Base-by-base conservation (phyloP, 2,113 vertebrate species). In the Balaenoptera acutorostrata region DNA sequence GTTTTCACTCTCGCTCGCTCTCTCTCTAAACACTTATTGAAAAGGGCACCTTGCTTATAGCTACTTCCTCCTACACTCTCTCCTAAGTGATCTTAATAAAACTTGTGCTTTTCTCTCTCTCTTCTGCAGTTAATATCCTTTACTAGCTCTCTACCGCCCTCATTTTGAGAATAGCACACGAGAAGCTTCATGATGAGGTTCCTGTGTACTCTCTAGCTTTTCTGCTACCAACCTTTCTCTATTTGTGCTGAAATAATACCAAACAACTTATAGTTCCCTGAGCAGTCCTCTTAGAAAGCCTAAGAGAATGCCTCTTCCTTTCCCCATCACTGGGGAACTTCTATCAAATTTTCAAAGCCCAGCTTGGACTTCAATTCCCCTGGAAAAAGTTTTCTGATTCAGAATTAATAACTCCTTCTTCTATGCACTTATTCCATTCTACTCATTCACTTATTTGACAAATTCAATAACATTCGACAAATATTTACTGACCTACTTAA, bases 331-430 rank as follows among this genome's bases (percentile, higher is more conserved):
- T 93, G 31, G 39, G 83, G 23, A 93, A 44, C 5, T 44, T 21
- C 39, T 86, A 36, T 83, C n/a, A 39, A 94, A 41, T 96, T 94
- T 94, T 94, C 39, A 91, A 92, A 96, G n/a, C 69, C 66, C 8
- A n/a, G 15, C 20, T 75, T 92, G 63, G 64, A 57, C 33, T 89
- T 96, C 6, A 25, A n/a, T 91, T 83, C 77, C 29, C 14, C 61
- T 69, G 49, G 44, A 71, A 87, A 82, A 90, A 64, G 15, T 57
- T 96, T 21, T 5, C 44, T 59, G 27, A 55, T 33, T 71, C 57
- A 80, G 17, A 81, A 15, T 89, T 63, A 89, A 90, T 88, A 75
- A 75, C 59, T 81, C 25, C 9, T 49, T 84, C 17, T 80, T 88
- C 23, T 46, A 33, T 69, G 46, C 25, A 87, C 39, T 93, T 90